phyloP scores from a whole-genome alignment of 2,888 invertebrate genomes.

The Zaprionus obscuricornis region DNA sequence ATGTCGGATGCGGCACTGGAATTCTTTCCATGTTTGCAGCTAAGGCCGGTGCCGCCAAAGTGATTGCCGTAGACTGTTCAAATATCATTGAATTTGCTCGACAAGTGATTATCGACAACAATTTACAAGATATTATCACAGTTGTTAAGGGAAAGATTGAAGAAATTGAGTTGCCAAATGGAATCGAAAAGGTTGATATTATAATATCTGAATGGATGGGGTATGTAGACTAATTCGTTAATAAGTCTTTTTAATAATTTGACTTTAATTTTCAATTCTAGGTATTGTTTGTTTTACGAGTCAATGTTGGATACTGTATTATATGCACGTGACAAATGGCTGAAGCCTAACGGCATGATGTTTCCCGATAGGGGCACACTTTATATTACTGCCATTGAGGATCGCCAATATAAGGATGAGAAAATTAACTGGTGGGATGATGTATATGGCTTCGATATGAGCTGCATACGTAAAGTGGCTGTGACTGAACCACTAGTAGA shows the following conservation, averaged over 20 bases:
- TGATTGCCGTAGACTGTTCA: constrained; percentile 99
- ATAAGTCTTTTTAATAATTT: no score
- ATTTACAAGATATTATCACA: constrained; percentile 90
- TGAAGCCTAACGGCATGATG: constrained; percentile 94
- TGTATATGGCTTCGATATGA: constrained; percentile 99
- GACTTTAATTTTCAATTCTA: no score
- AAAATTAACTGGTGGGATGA: constrained; percentile 99
- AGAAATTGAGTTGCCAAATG: constrained; percentile 96
- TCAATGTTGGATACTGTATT: constrained; percentile 99
- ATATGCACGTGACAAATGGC: constrained; percentile 98
- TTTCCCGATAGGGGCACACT: constrained; percentile 97
- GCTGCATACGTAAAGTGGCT: constrained; percentile 98
- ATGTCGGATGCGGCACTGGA: constrained; percentile 99
- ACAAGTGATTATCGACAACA: constrained; percentile 95
- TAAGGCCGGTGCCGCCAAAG: constrained; percentile 97
- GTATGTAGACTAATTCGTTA: constrained; percentile 84
- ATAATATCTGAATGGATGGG: constrained; percentile 93
- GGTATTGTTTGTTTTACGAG: constrained; percentile 96
- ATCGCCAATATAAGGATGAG: constrained; percentile 99
- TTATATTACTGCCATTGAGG: constrained; percentile 96
- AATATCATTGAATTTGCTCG: constrained; percentile 99
- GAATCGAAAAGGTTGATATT: constrained; percentile 96
- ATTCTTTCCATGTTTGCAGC: constrained; percentile 99
- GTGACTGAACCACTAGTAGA: constrained; percentile 99
- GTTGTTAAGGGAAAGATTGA: constrained; percentile 97